Base-by-base conservation (phyloP, 2,888 invertebrate species). In the Diarsia mendica region DNA sequence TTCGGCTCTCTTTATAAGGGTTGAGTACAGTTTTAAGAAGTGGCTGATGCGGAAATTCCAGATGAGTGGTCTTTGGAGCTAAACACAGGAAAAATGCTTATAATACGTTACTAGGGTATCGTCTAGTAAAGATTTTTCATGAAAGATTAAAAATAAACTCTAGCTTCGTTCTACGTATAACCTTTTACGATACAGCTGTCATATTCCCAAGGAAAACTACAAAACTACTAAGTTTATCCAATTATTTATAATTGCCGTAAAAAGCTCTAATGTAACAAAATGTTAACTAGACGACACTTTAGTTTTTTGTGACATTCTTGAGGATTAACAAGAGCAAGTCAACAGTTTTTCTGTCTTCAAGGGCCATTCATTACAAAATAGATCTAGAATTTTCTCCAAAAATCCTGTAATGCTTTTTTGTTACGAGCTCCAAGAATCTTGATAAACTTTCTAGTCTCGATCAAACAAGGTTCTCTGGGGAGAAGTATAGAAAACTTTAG, bases 11-110 rank as follows among this genome's bases (percentile, higher is more conserved):
- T 65, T 74, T 84, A 74, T 69, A 80, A 48, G 81, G 81, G 78
- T 78, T 78, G 65, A 64, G 75, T 78, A 48, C 67, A 83, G 80
- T 84, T 84, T 83, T 78, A 77, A 72, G 67, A 49, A 72, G 78
- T 63, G 72, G 61, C 18, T 83, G 84, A 83, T 74, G 84, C 49
- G 77, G 73, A 84, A 83, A 83, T 77, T 83, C 77, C 80, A 46
- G 68, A 63, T 80, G 84, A 77, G 58, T 74, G 73, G 66, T 68
- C 55, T 68, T 67, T 67, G 58, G 18, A 72, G 77, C 66, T 63
- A 51, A 33, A 60, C 15, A 48, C 74, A 71, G 39, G 28, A 77
- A 49, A 63, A 49, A 63, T 66, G 44, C 58, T 71, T 46, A n/a
- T n/a, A 28, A 68, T 65, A 70, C 15, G 33, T 46, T 51, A 63